These are phyloP conservation scores for Seira musarum DNA, from an alignment of 2,888 invertebrate species.

Conservation along the genomic window DNA sequence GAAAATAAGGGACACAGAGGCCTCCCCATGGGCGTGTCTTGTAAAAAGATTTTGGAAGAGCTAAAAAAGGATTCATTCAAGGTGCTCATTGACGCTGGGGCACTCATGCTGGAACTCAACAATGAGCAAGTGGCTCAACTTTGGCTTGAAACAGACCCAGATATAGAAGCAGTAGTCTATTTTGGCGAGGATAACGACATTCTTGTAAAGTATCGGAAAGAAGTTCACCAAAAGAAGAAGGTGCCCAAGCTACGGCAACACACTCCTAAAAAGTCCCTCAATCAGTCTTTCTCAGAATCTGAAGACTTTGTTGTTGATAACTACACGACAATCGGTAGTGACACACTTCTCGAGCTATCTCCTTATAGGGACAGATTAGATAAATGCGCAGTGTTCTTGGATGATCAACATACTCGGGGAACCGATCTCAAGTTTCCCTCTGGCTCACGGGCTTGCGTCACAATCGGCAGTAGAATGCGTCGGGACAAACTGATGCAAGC, in stretches of 20 bases:
- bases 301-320: no score
- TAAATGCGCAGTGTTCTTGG: constrained; percentile 58
- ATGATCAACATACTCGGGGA: constrained; percentile 63
- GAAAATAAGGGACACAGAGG: constrained; percentile 33
- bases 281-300: no score
- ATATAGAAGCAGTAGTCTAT: constrained; percentile 50
- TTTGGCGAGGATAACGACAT: no score
- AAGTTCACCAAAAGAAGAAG: constrained; percentile 37
- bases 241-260: not conserved
- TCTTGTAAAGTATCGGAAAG: no score
- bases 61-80: constrained; percentile 18
- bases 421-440: constrained; percentile 62
- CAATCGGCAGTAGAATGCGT: constrained; percentile 55
- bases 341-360: constrained; percentile 50
- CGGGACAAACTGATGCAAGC: constrained; percentile 65
- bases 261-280: no score
- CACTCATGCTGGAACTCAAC: constrained; percentile 55
- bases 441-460: constrained; percentile 50
- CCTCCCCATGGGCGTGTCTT: not conserved
- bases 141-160: constrained; percentile 41
- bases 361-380: constrained; percentile 50
- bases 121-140: constrained; percentile 53
- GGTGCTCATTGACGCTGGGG: constrained; percentile 61
- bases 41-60: constrained; percentile 43
- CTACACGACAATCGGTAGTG: no score